Evolutionary conservation across 2,797 vertebrate genomes (phyloP), one percentile per base, ranked within the genome.

Genomic region (Anguilla obscura): DNA sequence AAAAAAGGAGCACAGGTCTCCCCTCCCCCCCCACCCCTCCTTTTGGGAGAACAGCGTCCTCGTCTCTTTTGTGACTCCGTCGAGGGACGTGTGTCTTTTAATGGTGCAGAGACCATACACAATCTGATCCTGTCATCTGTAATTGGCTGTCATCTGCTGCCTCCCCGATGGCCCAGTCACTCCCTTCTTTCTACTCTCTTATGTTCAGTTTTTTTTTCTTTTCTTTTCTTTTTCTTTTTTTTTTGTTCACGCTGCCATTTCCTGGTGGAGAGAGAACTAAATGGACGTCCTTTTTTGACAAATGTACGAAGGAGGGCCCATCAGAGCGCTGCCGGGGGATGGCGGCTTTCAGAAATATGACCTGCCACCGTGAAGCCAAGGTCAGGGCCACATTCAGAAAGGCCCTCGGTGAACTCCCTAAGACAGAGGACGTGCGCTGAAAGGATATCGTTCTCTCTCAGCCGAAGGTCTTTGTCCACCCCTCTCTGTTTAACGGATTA

Each of bases 331-430:
- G 84, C 89, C 71, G 89, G 69, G 86, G 86, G 91, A 89, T 84
- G 82, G 88, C 48, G 30, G 69, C 86, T 88, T 89, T 89, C 36
- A 85, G 36, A 84, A 90, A 88, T 82, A 86, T 86, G 60, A 69
- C 89, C 87, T 87, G 88, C 52, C 83, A 88, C 87, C 87, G 90
- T 63, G 89, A 90, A 91, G 60, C 88, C 80, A 90, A 91, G 89
- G 90, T 92, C 90, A 91, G 82, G 27, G 56, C 91, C 92, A 93
- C 92, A 91, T 93, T 95, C 87, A 88, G 90, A 79, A 84, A 88
- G 91, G 86, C 24, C 86, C 91, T 92, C 92, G 89, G 91, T 90
- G 87, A 85, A 69, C 91, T 90, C 90, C 83, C 89, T 76, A 87
- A 82, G 83, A 66, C 10, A 88, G 71, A 90, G 86, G 90, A 87